Evolutionary conservation across 2,797 vertebrate species (phyloP).

Genomic region (Fratercula arctica): DNA sequence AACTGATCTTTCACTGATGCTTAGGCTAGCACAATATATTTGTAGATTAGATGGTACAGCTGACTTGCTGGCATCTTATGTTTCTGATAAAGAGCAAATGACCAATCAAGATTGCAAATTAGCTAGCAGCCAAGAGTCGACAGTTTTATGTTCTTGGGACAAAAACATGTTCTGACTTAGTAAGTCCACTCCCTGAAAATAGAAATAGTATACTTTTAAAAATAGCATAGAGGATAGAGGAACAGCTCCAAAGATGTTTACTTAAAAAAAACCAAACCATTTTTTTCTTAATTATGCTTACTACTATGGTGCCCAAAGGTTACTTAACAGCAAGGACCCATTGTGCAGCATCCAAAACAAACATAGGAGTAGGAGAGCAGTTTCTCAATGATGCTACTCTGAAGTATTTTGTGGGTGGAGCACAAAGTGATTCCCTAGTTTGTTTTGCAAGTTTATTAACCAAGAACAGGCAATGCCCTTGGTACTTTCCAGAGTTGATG

Average conservation of each 20-base stretch:
- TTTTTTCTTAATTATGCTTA: neutral
- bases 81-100: neutral
- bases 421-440: neutral
- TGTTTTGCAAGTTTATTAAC: neutral
- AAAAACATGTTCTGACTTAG: neutral
- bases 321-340: neutral
- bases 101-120: neutral
- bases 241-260: neutral
- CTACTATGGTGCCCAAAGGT: neutral
- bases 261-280: neutral
- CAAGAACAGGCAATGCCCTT: neutral
- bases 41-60: neutral
- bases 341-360: neutral
- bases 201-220: neutral
- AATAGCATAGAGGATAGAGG: neutral
- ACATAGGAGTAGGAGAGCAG: neutral
- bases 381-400: neutral
- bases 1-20: neutral
- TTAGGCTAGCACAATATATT: rapidly evolving
- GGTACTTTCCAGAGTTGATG: neutral
- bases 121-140: neutral
- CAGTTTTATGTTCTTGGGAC: neutral
- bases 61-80: neutral
- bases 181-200: neutral
- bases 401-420: neutral